Evolutionary conservation across 2,797 vertebrate species (phyloP), one percentile per base, ranked within the genome.

Genomic region (Echiichthys vipera): DNA sequence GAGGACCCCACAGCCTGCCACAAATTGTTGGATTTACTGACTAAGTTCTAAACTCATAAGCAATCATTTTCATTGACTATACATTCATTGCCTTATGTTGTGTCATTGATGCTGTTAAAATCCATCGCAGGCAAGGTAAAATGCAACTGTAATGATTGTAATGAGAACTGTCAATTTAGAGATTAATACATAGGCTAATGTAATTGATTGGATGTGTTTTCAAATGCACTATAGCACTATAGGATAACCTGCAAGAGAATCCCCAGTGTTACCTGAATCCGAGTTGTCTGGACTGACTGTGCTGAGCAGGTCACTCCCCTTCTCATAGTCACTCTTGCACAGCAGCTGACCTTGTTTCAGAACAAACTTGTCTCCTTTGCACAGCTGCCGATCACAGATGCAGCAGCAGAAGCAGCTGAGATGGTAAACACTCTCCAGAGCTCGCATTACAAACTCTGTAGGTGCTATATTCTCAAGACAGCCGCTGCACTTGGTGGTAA

Each of bases 381-480:
- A 92, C 25, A 98, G 95, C 85, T 96, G 96, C n/a, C 96, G 92
- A 67, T 98, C 96, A 0, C 97, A 99, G 7, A 98, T 94, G 0
- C 96, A 97, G 91, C 97, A 99, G 93, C 96, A 96, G 95, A 99
- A 99, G 90, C 97, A 99, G 92, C 95, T 94, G 66, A 98, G 93
- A 91, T 99, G 97, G 90, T 97, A 99, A 39, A 99, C 96, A 0
- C 95, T 96, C 77, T 97, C 96, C 82, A 97, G 93, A 0, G 97
- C 97, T 29, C 97, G 95, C 96, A 99, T 99, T 83, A 99, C 97
- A 0, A 98, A 96, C 84, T 98, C 97, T 0, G 96, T 97, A 0
- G 97, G 96, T 0, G 95, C 94, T 0, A 99, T 98, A 88, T 96
- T 97, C 89, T 97, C 96, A 93, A 97, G 94, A 88, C 97, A 99